Evolutionary conservation across 2,888 invertebrate genomes (phyloP).

Genomic region (Leuctra nigra): DNA sequence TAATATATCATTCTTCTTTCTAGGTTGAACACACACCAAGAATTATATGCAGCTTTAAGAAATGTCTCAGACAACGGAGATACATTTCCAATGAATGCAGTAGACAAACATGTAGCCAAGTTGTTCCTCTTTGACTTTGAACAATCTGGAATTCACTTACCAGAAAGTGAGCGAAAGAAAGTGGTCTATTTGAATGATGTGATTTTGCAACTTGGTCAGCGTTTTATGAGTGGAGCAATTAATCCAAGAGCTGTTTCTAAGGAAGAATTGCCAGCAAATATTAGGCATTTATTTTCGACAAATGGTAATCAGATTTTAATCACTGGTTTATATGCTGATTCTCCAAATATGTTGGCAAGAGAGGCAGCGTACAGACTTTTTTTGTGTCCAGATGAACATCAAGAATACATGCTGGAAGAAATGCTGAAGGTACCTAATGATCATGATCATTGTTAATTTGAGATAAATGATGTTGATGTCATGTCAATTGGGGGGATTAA

Average conservation of each 20-base stretch:
- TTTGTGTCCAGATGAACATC: slow-evolving; percentile 67
- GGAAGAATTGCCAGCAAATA: slow-evolving; percentile 58
- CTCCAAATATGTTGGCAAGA: slow-evolving; percentile 66
- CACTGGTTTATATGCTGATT: slow-evolving; percentile 77
- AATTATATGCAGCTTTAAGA: slow-evolving; percentile 71
- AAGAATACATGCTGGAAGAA: slow-evolving; percentile 66
- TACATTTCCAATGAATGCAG: slow-evolving; percentile 51
- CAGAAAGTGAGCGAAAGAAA: slow-evolving; percentile 58
- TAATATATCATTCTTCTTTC: slow-evolving; percentile 31
- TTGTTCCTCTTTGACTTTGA: slow-evolving; percentile 96
- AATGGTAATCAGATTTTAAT: slow-evolving; percentile 70
- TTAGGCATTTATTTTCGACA: slow-evolving; percentile 62
- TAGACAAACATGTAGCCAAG: slow-evolving; percentile 80
- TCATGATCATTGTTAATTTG: too few relatives aligned
- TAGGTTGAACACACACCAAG: slow-evolving; percentile 85
- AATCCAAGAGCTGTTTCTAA: slow-evolving; percentile 60
- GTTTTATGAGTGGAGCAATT: slow-evolving; percentile 70
- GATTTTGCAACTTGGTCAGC: slow-evolving; percentile 73
- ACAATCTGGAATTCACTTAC: slow-evolving; percentile 92
- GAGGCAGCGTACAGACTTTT: slow-evolving; percentile 86
- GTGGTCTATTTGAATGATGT: slow-evolving; percentile 84
- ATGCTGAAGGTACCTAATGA: slow-evolving; percentile 57
- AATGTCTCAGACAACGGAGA: slow-evolving; percentile 67
- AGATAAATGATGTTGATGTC: too few relatives aligned
- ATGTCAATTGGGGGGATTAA: too few relatives aligned